Evolutionary conservation across 2,113 vertebrate genomes (phyloP), one percentile per base, ranked within the genome.

Genomic region (Sporophila hypoxantha): DNA sequence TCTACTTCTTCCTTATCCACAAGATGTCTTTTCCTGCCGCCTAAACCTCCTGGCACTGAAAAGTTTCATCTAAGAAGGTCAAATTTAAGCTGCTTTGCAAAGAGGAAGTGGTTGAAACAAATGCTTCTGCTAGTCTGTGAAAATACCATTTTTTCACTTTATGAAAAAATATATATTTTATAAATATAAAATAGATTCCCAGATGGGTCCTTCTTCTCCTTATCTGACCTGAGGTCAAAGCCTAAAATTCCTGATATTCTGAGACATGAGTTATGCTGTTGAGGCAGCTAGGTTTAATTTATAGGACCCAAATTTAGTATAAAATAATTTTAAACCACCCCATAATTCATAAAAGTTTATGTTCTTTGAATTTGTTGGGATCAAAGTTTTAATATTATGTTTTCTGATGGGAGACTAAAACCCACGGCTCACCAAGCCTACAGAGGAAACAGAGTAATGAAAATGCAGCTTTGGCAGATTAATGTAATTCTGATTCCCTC

Each of bases 1-100:
- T 69, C 50, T 86, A 26, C 53, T 71, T 10, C 57, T 81, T 84
- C 75, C 55, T 81, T 77, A 71, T 41, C 66, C 62, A 50, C 37
- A 68, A 61, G 41, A 61, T 67, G 46, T n/a, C 47, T 71, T 86
- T 71, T 86, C 18, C 74, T 78, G 70, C 61, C 50, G 85, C 73
- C 44, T 82, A 76, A 64, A 82, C 53, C 17, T 80, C 26, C 50
- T 92, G 69, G 4, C 37, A 67, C 44, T 39, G 27, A 62, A 26
- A 9, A 82, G 15, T 62, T 82, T 89, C 16, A 53, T 87, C 64
- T 78, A 42, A 81, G 53, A 89, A 89, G 69, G 91, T 91, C 66
- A 91, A 30, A 81, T 88, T 80, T 85, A 79, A 94, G 39, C 69
- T 64, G 18, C 47, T 85, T 80, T 87, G 25, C 30, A 70, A 90